Conservation (phyloP, 23 tunicate species). For the Halocynthia aurantium region DNA sequence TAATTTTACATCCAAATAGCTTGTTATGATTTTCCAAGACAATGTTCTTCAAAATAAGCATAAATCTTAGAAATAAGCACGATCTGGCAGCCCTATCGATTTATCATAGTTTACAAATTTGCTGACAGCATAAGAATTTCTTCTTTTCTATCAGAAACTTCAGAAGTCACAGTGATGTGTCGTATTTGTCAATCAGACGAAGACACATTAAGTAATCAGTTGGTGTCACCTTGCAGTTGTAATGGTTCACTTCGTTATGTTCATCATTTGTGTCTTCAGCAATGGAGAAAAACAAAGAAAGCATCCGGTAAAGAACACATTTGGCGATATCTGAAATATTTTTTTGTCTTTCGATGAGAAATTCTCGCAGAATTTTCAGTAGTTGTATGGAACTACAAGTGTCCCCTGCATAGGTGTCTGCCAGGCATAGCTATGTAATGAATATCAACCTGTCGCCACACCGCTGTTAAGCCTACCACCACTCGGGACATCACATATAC, state of each 20-base stretch:
- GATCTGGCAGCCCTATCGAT: background rate
- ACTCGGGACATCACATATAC: too few species aligned
- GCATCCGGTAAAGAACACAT: slow-evolving; percentile 38
- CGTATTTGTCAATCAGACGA: slow-evolving; percentile 87
- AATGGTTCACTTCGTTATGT: slow-evolving; percentile 66
- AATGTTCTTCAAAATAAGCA: background rate
- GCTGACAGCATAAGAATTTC: background rate
- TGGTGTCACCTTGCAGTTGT: slow-evolving; percentile 70
- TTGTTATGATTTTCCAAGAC: too few species aligned
- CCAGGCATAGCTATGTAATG: too few species aligned
- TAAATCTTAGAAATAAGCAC: background rate
- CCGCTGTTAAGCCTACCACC: too few species aligned
- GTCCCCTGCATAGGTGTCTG: too few species aligned
- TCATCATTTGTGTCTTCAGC: slow-evolving; percentile 60
- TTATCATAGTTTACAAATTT: background rate
- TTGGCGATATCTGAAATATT: too few species aligned
- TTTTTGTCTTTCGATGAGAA: too few species aligned
- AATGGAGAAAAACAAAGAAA: slow-evolving; percentile 71
- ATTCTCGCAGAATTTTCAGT: too few species aligned
- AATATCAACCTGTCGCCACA: too few species aligned
- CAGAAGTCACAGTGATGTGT: slow-evolving; percentile 24
- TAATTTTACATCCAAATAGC: too few species aligned
- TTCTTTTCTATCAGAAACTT: background rate
- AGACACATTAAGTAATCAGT: slow-evolving; percentile 66
- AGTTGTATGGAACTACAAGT: too few species aligned